phyloP scores from a whole-genome alignment of 2,113 vertebrate species.

The Bufo bufo region DNA sequence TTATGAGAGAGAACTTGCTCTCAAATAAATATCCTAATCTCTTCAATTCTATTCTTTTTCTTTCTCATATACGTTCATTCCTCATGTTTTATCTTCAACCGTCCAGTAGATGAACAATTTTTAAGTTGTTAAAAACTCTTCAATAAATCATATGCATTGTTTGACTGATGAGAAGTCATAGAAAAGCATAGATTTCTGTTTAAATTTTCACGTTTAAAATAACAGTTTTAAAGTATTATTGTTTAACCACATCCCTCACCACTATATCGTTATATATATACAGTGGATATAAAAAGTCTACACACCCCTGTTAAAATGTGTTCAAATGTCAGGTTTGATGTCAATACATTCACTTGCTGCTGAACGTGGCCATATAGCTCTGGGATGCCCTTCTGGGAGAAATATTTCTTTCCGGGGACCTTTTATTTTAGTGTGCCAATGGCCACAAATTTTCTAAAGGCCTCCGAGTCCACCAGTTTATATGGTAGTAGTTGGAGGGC shows the following conservation, averaged over 20 bases:
- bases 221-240: background rate
- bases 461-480: too few relatives aligned
- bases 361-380: too few relatives aligned
- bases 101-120: slow-evolving; percentile 30
- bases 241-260: background rate
- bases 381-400: too few relatives aligned
- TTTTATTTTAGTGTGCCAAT: too few relatives aligned
- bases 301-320: too few relatives aligned
- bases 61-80: slow-evolving; percentile 26
- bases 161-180: background rate
- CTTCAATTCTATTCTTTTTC: slow-evolving; percentile 23
- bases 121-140: background rate
- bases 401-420: too few relatives aligned
- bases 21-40: slow-evolving; percentile 41
- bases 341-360: too few relatives aligned
- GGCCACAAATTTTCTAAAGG: too few relatives aligned
- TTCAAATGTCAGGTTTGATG: too few relatives aligned
- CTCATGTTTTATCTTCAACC: background rate
- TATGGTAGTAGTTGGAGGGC: too few relatives aligned
- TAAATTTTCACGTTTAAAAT: background rate
- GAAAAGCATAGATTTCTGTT: slow-evolving; percentile 1
- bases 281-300: too few relatives aligned
- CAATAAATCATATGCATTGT: background rate
- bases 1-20: slow-evolving; percentile 24
- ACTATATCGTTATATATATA: too few relatives aligned